These are phyloP conservation scores for Pyxicephalus adspersus DNA, from an alignment of 2,113 vertebrate species.

Conservation along the genomic window DNA sequence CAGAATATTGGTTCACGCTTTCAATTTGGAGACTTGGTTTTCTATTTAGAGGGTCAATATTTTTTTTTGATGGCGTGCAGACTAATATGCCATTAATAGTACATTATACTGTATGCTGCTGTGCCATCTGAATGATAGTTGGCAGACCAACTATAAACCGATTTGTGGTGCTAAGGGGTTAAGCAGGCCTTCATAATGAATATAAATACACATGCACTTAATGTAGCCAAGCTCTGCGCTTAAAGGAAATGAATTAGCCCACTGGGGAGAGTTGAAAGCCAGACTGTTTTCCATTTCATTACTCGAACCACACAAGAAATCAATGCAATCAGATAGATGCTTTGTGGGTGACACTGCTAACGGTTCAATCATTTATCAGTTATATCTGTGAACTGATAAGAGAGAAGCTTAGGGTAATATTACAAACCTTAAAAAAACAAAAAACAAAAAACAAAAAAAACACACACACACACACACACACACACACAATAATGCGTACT, in stretches of 20 bases:
- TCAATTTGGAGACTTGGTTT: neutral
- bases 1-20: neutral
- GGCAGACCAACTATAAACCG: neutral
- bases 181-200: slow-evolving; percentile 23
- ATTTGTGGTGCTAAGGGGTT: neutral
- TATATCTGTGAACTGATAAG: slow-evolving; percentile 52
- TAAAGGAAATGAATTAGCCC: slow-evolving; percentile 51
- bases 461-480: too few species aligned
- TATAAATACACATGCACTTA: slow-evolving; percentile 47
- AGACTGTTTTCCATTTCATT: slow-evolving; percentile 54
- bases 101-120: too few species aligned
- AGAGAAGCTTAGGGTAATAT: slow-evolving; percentile 54
- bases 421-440: slow-evolving; percentile 24
- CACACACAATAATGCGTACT: slow-evolving; percentile 42
- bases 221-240: slow-evolving; percentile 43
- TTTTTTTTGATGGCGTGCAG: slow-evolving; percentile 1
- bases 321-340: slow-evolving; percentile 53
- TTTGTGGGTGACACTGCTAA: slow-evolving; percentile 53
- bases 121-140: neutral
- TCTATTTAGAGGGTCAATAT: too few species aligned
- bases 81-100: neutral
- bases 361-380: slow-evolving; percentile 53
- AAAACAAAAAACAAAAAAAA: too few species aligned
- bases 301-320: slow-evolving; percentile 53
- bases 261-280: slow-evolving; percentile 38